Evolutionary conservation across 2,113 vertebrate genomes (phyloP).

Genomic region (Tragelaphus buxtoni): DNA sequence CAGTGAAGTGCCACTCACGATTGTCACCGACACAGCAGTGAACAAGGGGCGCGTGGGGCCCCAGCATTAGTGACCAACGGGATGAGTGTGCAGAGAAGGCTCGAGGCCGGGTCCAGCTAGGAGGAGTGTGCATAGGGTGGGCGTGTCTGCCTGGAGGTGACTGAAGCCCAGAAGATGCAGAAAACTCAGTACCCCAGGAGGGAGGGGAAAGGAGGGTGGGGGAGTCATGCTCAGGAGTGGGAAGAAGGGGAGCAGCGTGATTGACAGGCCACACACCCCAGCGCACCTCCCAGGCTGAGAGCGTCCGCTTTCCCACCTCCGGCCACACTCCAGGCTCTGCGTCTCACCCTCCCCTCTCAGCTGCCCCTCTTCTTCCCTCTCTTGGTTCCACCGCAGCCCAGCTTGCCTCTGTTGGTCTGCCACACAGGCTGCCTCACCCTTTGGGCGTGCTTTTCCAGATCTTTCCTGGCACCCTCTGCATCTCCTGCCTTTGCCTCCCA

Average conservation of each 20-base stretch:
- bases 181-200: background rate
- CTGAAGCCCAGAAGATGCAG: background rate
- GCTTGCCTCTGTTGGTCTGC: background rate
- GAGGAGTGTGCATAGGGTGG: accelerated
- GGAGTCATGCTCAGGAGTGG: background rate
- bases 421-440: background rate
- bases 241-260: background rate
- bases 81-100: background rate
- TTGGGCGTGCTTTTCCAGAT: background rate
- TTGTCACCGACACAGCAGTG: accelerated
- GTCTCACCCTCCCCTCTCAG: background rate
- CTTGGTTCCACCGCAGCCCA: background rate
- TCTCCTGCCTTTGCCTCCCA: background rate
- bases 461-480: background rate
- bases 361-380: background rate
- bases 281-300: background rate
- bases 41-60: background rate
- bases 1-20: accelerated
- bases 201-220: too few relatives aligned
- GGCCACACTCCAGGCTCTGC: background rate
- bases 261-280: too few relatives aligned
- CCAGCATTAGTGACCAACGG: accelerated
- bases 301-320: background rate
- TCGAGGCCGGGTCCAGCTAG: background rate
- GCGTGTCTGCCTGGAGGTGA: background rate